phyloP scores from a whole-genome alignment of 2,113 vertebrate species.

The Lasiurus borealis region DNA sequence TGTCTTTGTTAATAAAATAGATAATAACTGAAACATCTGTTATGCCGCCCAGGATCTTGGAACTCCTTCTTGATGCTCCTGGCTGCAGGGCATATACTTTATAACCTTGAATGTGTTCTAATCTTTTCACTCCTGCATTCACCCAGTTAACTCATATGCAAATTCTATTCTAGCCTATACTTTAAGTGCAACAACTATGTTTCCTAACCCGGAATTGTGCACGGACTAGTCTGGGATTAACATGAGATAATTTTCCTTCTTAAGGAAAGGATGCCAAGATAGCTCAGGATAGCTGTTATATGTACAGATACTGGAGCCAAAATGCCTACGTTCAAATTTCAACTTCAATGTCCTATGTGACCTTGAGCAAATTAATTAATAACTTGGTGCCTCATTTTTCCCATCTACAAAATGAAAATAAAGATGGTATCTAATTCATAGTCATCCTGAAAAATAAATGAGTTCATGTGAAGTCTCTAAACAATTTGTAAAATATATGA shows the following conservation, averaged over 20 bases:
- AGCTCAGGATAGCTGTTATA: background rate
- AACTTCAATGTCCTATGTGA: background rate
- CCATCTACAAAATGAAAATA: constrained; percentile 3
- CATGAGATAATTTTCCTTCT: background rate
- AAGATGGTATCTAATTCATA: background rate
- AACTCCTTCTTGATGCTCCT: background rate
- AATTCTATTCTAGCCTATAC: background rate
- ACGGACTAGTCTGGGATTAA: background rate
- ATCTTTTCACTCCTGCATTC: background rate
- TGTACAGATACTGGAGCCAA: background rate
- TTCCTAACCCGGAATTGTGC: background rate
- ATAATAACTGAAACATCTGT: background rate
- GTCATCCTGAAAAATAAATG: background rate
- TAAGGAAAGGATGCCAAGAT: background rate
- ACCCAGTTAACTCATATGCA: background rate
- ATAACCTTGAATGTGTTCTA: background rate
- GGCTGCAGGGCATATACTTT: background rate
- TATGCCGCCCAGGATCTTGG: background rate
- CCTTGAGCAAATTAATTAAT: constrained; percentile 2
- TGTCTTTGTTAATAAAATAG: background rate
- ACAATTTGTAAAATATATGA: background rate
- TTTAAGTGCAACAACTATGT: background rate
- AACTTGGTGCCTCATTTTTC: background rate
- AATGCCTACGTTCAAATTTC: background rate
- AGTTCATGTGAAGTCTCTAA: background rate